These are phyloP conservation scores for Dermochelys coriacea DNA, from an alignment of 2,797 vertebrate genomes.

Conservation along the genomic window DNA sequence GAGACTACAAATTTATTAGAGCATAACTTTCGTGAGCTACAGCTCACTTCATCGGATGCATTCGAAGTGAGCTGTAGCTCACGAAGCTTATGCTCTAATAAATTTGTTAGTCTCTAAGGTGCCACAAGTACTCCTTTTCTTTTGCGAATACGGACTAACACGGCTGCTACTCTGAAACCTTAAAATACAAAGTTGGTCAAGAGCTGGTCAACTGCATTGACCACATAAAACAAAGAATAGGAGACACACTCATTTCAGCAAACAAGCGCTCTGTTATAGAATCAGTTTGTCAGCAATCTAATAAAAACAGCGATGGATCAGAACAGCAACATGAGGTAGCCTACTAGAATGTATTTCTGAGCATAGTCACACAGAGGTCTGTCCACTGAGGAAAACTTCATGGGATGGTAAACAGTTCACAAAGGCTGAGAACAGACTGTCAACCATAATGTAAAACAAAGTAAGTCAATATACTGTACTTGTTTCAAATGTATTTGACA, in stretches of 20 bases:
- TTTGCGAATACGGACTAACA: too few species aligned
- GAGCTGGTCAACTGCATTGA: not conserved
- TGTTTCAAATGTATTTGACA: not conserved
- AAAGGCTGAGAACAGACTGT: not conserved
- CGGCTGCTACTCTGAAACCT: too few species aligned
- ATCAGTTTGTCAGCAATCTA: not conserved
- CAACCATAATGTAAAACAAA: not conserved
- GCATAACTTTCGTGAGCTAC: too few species aligned
- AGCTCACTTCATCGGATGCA: too few species aligned
- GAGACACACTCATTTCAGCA: not conserved
- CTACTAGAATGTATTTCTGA: not conserved
- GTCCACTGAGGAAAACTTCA: not conserved
- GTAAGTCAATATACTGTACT: not conserved
- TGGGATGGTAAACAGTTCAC: not conserved
- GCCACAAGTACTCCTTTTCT: too few species aligned
- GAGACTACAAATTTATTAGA: too few species aligned
- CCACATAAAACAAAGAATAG: not conserved
- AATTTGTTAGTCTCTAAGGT: too few species aligned
- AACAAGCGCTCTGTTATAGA: not conserved
- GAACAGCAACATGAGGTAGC: not conserved
- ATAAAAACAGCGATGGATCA: not conserved
- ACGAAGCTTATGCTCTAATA: too few species aligned
- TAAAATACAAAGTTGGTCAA: not conserved
- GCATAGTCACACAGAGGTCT: not conserved
- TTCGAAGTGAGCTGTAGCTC: too few species aligned